These are phyloP conservation scores for Branchinecta lindahli DNA, from an alignment of 1,140 invertebrate genomes.

Conservation along the genomic window DNA sequence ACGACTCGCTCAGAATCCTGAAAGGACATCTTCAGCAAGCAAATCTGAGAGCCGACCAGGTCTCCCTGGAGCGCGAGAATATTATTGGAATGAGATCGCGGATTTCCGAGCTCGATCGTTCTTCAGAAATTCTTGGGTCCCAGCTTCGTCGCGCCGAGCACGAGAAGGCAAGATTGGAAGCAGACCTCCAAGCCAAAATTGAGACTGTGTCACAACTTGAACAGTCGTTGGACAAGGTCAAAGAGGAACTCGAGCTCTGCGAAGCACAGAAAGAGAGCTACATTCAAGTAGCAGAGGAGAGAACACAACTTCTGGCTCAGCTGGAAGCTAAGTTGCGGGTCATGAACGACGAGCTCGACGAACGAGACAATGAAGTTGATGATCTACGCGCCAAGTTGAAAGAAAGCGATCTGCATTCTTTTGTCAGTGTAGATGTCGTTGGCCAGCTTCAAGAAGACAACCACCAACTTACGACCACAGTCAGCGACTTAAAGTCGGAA, in stretches of 20 bases:
- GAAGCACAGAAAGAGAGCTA: neutral
- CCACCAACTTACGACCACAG: neutral
- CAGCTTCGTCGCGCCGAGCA: neutral
- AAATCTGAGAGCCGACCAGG: neutral
- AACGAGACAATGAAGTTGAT: neutral
- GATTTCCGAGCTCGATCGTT: neutral
- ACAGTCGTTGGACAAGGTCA: neutral
- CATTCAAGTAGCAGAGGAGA: neutral
- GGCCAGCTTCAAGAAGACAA: neutral
- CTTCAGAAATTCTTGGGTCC: neutral
- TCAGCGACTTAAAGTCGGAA: neutral
- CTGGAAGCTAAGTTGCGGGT: neutral
- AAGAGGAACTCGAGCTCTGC: neutral
- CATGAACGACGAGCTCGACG: neutral
- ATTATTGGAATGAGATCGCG: neutral
- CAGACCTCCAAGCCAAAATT: neutral
- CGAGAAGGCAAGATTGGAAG: conserved; percentile 8
- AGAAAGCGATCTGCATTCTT: neutral
- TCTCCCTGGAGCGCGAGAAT: neutral
- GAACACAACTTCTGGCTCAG: neutral
- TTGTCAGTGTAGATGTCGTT: neutral
- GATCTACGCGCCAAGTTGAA: neutral
- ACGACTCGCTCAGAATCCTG: neutral
- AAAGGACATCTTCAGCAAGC: neutral
- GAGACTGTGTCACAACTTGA: neutral